Evolutionary conservation across 2,797 vertebrate species (phyloP).

Genomic region (Chromis chromis): DNA sequence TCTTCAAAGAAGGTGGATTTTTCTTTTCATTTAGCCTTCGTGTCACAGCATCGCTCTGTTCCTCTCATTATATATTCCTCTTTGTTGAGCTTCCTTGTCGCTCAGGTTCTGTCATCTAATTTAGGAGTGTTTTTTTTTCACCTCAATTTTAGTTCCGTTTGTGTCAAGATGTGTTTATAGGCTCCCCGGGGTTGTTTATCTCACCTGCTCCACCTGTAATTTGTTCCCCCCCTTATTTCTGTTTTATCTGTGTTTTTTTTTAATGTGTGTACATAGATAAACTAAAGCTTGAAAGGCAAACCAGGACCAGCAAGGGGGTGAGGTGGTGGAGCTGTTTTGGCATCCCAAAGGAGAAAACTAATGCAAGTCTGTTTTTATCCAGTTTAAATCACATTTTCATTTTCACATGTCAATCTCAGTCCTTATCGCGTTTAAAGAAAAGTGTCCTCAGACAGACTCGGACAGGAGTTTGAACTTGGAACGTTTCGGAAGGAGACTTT

Average conservation of each 20-base stretch:
- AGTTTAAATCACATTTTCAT: slow-evolving; percentile 41
- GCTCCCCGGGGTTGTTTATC: slow-evolving; percentile 57
- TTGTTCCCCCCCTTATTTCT: slow-evolving; percentile 38
- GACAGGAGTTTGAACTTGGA: slow-evolving; percentile 14
- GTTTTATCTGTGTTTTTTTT: slow-evolving; percentile 20
- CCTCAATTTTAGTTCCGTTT: slow-evolving; percentile 26
- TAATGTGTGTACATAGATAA: slow-evolving; percentile 15
- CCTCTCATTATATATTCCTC: neutral
- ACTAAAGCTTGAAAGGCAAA: slow-evolving; percentile 32
- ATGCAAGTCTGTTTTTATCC: slow-evolving; percentile 34
- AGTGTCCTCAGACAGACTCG: slow-evolving; percentile 8
- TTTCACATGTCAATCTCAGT: slow-evolving; percentile 20
- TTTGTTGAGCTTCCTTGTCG: slow-evolving; percentile 1
- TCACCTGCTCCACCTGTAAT: slow-evolving; percentile 55
- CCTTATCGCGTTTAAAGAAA: neutral
- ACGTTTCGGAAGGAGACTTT: neutral
- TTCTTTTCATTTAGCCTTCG: slow-evolving; percentile 6
- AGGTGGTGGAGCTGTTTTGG: neutral
- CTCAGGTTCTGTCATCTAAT: slow-evolving; percentile 44
- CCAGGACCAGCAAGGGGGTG: neutral
- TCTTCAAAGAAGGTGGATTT: slow-evolving; percentile 8
- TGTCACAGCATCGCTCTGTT: neutral
- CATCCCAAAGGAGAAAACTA: neutral
- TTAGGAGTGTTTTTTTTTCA: slow-evolving; percentile 46
- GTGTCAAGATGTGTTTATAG: slow-evolving; percentile 33